Evolutionary conservation across 2,113 vertebrate genomes (phyloP).

Genomic region (Clarias gariepinus): DNA sequence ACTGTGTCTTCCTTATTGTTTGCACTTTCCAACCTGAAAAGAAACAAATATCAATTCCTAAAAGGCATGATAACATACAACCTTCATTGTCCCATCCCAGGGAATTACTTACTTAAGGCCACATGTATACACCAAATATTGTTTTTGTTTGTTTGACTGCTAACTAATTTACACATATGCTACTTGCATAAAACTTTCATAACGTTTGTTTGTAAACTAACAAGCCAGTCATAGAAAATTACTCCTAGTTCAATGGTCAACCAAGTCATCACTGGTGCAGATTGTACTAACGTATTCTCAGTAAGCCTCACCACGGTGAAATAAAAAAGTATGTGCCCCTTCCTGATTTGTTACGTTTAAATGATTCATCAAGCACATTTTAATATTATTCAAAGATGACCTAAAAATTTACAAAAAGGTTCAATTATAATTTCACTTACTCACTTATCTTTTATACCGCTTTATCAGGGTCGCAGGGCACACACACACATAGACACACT

Average conservation of each 20-base stretch:
- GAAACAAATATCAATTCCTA: background rate
- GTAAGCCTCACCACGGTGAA: no score
- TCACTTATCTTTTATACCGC: no score
- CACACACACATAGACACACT: no score
- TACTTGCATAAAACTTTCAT: background rate
- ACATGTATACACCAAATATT: background rate
- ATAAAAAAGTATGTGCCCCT: no score
- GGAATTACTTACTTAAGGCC: background rate
- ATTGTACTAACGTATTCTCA: no score
- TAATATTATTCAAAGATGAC: no score
- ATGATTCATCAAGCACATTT: no score
- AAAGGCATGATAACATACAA: background rate
- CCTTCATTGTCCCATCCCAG: background rate
- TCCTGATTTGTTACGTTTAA: no score
- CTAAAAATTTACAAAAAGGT: no score
- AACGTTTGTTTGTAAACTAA: background rate
- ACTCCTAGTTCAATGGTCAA: background rate
- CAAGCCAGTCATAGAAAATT: background rate
- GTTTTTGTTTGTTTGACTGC: background rate
- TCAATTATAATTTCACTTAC: no score
- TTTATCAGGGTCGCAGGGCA: no score
- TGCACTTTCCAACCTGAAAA: conserved; percentile 61
- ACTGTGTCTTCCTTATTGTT: conserved; percentile 82
- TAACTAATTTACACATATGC: background rate
- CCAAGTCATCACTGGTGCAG: background rate